These are phyloP conservation scores for Babyrousa celebensis DNA, from an alignment of 2,797 vertebrate species.

Conservation along the genomic window DNA sequence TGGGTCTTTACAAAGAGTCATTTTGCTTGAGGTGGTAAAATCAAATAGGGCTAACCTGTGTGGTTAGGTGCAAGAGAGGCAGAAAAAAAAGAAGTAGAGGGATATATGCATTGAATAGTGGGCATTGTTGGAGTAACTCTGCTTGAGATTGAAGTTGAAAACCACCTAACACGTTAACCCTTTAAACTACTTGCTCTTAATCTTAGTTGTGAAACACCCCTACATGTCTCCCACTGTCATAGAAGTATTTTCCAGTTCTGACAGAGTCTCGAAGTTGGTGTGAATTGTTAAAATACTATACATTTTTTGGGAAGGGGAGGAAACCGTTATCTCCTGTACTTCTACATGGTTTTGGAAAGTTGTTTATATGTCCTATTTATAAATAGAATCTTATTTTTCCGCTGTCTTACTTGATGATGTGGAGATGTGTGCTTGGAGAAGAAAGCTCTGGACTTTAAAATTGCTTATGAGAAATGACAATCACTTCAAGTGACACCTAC, in stretches of 20 bases:
- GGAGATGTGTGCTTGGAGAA: background rate
- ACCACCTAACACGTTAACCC: background rate
- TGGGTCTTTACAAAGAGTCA: background rate
- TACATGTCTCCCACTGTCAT: background rate
- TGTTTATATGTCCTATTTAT: conserved; percentile 53
- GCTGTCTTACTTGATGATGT: background rate
- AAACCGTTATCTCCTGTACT: conserved; percentile 7
- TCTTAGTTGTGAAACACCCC: conserved; percentile 22
- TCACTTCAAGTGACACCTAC: conserved; percentile 13
- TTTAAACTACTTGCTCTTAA: conserved; percentile 52
- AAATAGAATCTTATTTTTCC: conserved; percentile 66
- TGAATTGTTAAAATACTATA: conserved; percentile 63
- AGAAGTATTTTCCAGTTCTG: conserved; percentile 63
- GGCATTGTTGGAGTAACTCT: background rate
- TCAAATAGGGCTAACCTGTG: background rate
- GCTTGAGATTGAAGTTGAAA: conserved; percentile 3
- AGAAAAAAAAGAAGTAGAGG: conserved; percentile 42
- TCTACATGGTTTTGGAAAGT: conserved; percentile 7
- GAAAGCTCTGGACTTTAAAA: conserved; percentile 50
- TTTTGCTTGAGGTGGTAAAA: conserved; percentile 30
- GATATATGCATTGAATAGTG: background rate
- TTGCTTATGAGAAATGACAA: conserved; percentile 25
- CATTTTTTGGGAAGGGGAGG: background rate
- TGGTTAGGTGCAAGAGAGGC: background rate
- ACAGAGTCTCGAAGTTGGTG: conserved; percentile 47